Evolutionary conservation across 2,888 invertebrate species (phyloP).

Genomic region (Punctoribates punctum): DNA sequence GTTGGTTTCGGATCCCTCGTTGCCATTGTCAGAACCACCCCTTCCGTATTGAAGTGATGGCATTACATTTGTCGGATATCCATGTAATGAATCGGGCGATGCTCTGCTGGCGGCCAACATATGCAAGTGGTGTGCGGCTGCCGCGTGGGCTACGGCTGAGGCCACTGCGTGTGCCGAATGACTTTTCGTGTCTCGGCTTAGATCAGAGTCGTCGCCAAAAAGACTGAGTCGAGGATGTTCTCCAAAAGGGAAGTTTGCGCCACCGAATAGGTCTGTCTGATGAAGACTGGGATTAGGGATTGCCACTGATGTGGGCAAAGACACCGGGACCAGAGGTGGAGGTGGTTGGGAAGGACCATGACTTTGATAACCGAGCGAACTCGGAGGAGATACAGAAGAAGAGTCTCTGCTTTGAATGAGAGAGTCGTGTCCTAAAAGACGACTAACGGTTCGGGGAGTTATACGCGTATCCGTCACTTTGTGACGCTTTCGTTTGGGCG

Average conservation of each 20-base stretch:
- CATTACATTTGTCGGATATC: constrained; percentile 25
- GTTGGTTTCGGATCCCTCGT: constrained; percentile 53
- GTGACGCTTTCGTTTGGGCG: constrained; percentile 92
- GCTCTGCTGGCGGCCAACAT: constrained; percentile 44
- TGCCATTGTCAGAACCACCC: constrained; percentile 67
- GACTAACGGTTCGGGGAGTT: constrained; percentile 81
- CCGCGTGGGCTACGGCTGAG: constrained; percentile 35
- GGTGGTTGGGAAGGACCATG: constrained; percentile 69
- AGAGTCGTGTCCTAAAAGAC: constrained; percentile 79
- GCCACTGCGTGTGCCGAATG: constrained; percentile 35
- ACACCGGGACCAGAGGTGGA: constrained; percentile 38
- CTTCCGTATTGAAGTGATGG: constrained; percentile 46
- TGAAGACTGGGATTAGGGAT: constrained; percentile 93
- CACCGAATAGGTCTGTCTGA: constrained; percentile 88
- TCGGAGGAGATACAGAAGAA: constrained; percentile 51
- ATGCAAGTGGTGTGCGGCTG: constrained; percentile 43
- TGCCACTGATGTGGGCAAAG: constrained; percentile 80
- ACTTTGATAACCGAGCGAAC: constrained; percentile 56
- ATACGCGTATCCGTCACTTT: constrained; percentile 92
- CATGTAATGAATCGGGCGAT: constrained; percentile 47
- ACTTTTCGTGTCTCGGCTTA: constrained; percentile 22
- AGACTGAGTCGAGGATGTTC: constrained; percentile 39
- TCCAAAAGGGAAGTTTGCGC: constrained; percentile 59
- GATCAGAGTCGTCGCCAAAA: constrained; percentile 34
- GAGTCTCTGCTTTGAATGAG: constrained; percentile 48